phyloP scores from a whole-genome alignment of 2,113 vertebrate genomes.

The Ascaphus truei region DNA sequence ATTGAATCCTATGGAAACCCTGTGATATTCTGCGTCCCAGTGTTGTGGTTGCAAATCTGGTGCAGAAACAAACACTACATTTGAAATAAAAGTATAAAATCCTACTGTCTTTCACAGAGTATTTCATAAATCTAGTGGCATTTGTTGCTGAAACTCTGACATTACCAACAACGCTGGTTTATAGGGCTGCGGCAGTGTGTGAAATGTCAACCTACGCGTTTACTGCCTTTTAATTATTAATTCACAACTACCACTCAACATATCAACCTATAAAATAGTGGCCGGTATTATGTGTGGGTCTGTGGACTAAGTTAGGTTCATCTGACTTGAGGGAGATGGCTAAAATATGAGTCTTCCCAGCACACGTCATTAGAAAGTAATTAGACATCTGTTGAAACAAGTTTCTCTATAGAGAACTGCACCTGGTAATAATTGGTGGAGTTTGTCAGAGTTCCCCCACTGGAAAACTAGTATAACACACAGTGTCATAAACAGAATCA shows the following conservation, averaged over 20 bases:
- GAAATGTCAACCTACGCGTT: background rate
- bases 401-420: constrained; percentile 13
- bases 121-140: background rate
- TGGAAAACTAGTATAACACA: constrained; percentile 4
- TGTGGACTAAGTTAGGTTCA: background rate
- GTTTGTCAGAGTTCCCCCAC: no score
- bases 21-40: no score
- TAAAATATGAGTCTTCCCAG: constrained; percentile 19
- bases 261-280: constrained; percentile 13
- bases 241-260: background rate
- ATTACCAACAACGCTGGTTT: no score
- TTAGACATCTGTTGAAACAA: constrained; percentile 22
- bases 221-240: background rate
- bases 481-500: background rate
- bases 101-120: no score
- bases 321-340: constrained; percentile 12
- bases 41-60: no score
- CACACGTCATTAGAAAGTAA: constrained; percentile 23
- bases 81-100: no score
- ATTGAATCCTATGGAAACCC: no score
- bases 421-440: background rate
- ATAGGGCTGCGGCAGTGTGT: no score
- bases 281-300: background rate
- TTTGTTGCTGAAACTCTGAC: background rate
- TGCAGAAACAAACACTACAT: no score